Evolutionary conservation across 2,113 vertebrate genomes (phyloP).

Genomic region (Boulengeromyrus knoepffleri): DNA sequence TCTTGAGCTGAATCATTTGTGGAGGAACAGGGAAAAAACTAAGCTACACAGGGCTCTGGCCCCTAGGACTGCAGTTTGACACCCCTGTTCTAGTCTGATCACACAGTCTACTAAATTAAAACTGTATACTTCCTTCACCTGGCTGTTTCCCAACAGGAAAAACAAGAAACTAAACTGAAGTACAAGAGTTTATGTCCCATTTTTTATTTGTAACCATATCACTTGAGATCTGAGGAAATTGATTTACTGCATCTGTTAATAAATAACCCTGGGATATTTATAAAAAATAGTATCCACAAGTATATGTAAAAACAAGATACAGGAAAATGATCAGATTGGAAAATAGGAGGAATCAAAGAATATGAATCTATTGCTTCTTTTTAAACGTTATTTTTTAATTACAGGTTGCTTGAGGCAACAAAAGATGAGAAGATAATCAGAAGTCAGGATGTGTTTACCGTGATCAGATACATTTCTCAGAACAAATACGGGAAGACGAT

Average conservation of each 20-base stretch:
- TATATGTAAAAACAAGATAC: neutral
- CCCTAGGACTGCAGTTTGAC: too few relatives aligned
- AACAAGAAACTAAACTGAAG: neutral
- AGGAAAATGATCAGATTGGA: neutral
- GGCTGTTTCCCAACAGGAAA: neutral
- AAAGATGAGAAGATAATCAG: slow-evolving; percentile 71
- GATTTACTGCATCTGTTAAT: neutral
- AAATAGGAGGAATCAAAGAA: neutral
- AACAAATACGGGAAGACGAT: slow-evolving; percentile 80
- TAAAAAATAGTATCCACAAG: neutral
- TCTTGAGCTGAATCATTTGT: too few relatives aligned
- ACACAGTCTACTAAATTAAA: neutral
- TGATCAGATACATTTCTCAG: slow-evolving; percentile 80
- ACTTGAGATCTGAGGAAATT: neutral
- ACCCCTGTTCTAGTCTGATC: neutral
- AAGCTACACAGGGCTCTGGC: too few relatives aligned
- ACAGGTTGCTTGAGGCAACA: slow-evolving; percentile 56
- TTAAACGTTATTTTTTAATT: neutral
- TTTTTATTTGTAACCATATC: neutral
- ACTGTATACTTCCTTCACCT: neutral
- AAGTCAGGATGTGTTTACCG: slow-evolving; percentile 85
- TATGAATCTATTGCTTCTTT: neutral
- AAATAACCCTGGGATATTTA: neutral
- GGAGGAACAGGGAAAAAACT: too few relatives aligned
- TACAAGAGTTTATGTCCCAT: neutral